Conservation (phyloP, 2,888 invertebrate species). For the Onchidella celtica region DNA sequence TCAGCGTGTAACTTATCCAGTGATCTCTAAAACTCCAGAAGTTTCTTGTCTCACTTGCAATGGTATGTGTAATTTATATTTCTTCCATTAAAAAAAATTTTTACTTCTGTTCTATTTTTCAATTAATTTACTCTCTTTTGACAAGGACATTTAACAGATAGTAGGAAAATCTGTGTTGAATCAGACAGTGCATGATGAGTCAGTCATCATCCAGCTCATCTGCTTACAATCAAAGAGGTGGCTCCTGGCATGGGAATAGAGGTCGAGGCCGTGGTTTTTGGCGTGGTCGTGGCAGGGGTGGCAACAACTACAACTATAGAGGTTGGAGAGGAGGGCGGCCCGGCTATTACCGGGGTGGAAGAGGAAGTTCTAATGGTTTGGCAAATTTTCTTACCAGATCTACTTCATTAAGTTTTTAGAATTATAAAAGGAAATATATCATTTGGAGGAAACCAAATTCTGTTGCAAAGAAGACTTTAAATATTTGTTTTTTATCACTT, state of each 20-base stretch:
- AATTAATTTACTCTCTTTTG: no score
- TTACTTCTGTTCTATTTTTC: no score
- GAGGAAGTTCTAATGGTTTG: slow-evolving; percentile 25
- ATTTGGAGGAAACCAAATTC: not conserved
- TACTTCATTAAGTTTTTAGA: not conserved
- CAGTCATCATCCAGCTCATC: slow-evolving; percentile 24
- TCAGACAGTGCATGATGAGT: no score
- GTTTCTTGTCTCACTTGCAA: no score
- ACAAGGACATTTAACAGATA: no score
- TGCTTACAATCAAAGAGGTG: not conserved
- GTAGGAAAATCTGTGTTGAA: no score
- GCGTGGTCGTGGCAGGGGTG: slow-evolving; percentile 21
- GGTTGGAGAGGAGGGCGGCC: slow-evolving; percentile 30
- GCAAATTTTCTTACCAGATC: no score
- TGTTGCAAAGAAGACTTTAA: not conserved
- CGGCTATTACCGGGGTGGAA: not conserved
- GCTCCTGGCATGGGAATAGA: slow-evolving; percentile 3
- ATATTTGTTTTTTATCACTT: no score
- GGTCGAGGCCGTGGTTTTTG: slow-evolving; percentile 8
- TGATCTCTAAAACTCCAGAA: no score
- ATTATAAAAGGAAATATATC: not conserved
- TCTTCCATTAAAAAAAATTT: no score
- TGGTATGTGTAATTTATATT: no score
- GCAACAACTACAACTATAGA: not conserved
- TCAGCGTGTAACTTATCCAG: no score